Base-by-base conservation (phyloP, 2,797 vertebrate species). In the Lateolabrax maculatus region DNA sequence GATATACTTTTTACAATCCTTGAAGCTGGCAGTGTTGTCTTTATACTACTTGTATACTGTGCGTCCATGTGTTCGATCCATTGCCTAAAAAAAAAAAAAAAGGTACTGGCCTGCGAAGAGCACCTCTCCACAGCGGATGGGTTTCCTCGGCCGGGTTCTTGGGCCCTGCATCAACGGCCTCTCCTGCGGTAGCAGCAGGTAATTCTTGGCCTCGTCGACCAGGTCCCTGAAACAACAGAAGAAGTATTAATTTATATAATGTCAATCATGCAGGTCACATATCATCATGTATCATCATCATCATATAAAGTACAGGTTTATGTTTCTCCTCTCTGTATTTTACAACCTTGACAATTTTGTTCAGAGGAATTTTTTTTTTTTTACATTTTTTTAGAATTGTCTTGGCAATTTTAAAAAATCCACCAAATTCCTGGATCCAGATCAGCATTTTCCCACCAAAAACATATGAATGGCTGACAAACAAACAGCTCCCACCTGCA, bases 181-280 rank as follows among this genome's bases (percentile, higher is more conserved):
- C 84, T 99, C 98, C 91, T 99, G 98, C 23, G 98, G 98, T 83
- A 99, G 93, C 12, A 99, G 95, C 80, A 99, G 96, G 89, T 99
- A 99, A 87, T 99, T 99, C 91, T 99, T 99, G 9, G 98, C 98
- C 90, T 99, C 98, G 87, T 99, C 98, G 25, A 99, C 98, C 71
- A 99, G 93, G 91, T 99, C 98, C 92, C 98, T 99, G 87, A 21
- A 79, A 83, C 13, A 77, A 29, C n/a, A 57, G 37, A 34, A 44
- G 5, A 34, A 9, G 21, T 6, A 27, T n/a, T n/a, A 3, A 31
- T 4, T 23, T 15, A 41, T 0, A 12, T 11, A 23, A 63, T 21
- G 10, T 34, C 1, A 31, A 25, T 23, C 13, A 53, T 55, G 13
- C 23, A 11, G n/a, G 23, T 21, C 29, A 31, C 9, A 60, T 29